These are phyloP conservation scores for Parthenolecanium corni DNA, from an alignment of 2,888 invertebrate genomes.

Conservation along the genomic window DNA sequence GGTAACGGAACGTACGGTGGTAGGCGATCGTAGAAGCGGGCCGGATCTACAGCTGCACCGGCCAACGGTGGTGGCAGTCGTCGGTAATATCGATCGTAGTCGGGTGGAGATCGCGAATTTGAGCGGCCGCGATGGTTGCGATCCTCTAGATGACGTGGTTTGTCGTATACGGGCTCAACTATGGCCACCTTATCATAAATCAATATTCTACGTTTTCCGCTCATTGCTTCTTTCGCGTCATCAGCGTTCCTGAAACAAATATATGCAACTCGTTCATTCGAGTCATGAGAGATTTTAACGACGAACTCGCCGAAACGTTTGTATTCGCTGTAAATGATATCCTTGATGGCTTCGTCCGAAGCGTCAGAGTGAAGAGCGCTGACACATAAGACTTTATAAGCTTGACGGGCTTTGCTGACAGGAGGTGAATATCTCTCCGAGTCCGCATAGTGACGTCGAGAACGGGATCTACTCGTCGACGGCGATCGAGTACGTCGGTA, in stretches of 20 bases:
- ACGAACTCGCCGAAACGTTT: conserved; percentile 92
- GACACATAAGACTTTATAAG: conserved; percentile 87
- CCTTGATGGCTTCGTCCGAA: conserved; percentile 83
- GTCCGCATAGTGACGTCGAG: conserved; percentile 62
- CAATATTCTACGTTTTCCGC: conserved; percentile 78
- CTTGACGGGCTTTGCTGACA: conserved; percentile 35
- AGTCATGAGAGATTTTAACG: conserved; percentile 79
- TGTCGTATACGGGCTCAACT: conserved; percentile 86
- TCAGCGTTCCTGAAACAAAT: conserved; percentile 91
- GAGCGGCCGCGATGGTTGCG: conserved; percentile 47
- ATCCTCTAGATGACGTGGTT: conserved; percentile 41
- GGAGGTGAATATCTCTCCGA: conserved; percentile 72
- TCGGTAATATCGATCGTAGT: conserved; percentile 58
- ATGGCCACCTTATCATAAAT: conserved; percentile 88
- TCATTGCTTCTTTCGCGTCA: conserved; percentile 89
- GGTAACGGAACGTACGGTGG: conserved; percentile 60
- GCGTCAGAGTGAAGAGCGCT: conserved; percentile 88
- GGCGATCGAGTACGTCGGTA: conserved; percentile 50
- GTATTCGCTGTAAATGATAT: conserved; percentile 83
- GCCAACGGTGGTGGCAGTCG: conserved; percentile 46
- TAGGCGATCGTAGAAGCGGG: conserved; percentile 58
- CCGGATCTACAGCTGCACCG: conserved; percentile 38
- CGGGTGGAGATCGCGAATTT: conserved; percentile 62
- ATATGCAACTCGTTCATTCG: conserved; percentile 89
- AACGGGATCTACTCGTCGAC: conserved; percentile 44